Evolutionary conservation across 2,888 invertebrate genomes (phyloP).

Genomic region (Macrostomum cliftonense): DNA sequence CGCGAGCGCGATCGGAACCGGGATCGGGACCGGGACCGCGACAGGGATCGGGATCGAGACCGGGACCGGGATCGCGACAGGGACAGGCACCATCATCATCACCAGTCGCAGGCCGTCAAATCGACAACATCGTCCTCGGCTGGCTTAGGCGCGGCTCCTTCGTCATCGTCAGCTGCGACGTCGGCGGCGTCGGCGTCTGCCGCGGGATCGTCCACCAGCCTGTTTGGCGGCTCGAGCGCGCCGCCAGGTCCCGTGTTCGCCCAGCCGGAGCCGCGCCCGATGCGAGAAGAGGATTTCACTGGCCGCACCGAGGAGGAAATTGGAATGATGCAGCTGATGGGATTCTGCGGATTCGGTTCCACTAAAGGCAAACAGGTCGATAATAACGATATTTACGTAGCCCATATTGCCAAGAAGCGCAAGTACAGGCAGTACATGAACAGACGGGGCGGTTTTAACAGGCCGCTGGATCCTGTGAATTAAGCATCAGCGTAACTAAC

Average conservation of each 20-base stretch:
- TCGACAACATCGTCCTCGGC: no score
- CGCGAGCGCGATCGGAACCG: neutral
- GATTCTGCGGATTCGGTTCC: conserved; percentile 80
- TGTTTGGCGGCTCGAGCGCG: no score
- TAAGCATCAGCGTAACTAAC: neutral
- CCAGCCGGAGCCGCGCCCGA: no score
- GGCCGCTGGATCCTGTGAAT: conserved; percentile 57
- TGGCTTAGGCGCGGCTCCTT: no score
- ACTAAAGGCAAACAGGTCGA: conserved; percentile 84
- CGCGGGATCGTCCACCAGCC: no score
- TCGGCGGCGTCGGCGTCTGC: no score
- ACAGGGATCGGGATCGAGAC: neutral
- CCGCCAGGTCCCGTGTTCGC: no score
- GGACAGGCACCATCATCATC: neutral
- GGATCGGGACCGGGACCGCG: neutral
- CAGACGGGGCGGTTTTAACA: conserved; percentile 90
- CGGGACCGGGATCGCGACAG: neutral
- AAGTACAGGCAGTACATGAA: conserved; percentile 97
- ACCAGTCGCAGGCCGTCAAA: no score
- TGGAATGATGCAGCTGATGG: conserved; percentile 78
- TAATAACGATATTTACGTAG: conserved; percentile 77
- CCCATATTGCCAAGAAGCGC: conserved; percentile 80
- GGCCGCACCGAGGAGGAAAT: conserved; percentile 22
- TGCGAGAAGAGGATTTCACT: no score
- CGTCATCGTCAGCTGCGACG: no score